phyloP scores from a whole-genome alignment of 2,113 vertebrate species.

The Leuciscus idus region DNA sequence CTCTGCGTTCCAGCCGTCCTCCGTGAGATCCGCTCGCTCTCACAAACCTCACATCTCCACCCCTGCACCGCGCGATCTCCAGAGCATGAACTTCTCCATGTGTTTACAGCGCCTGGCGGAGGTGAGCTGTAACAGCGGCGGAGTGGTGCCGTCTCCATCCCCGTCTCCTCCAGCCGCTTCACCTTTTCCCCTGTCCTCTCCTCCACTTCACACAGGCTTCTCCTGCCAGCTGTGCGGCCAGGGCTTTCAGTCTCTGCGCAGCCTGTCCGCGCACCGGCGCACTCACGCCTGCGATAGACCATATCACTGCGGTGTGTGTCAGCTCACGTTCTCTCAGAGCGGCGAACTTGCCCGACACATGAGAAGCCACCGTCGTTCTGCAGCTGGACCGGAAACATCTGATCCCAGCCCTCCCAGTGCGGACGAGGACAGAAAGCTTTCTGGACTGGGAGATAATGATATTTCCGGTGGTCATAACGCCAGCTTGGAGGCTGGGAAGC shows the following conservation, averaged over 20 bases:
- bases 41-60: conserved; percentile 54
- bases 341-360: conserved; percentile 80
- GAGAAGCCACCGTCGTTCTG: conserved; percentile 75
- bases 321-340: conserved; percentile 77
- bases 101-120: conserved; percentile 75
- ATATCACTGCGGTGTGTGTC: conserved; percentile 79
- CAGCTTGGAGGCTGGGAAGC: conserved; percentile 71
- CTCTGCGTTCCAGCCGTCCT: conserved; percentile 78
- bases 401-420: conserved; percentile 75
- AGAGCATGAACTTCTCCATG: conserved; percentile 86
- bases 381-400: conserved; percentile 74
- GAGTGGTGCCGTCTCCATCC: conserved; percentile 66
- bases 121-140: conserved; percentile 60
- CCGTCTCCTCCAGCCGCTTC: conserved; percentile 72
- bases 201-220: conserved; percentile 53
- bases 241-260: conserved; percentile 73
- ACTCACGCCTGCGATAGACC: conserved; percentile 77
- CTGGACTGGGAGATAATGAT: conserved; percentile 79
- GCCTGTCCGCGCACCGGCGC: conserved; percentile 75
- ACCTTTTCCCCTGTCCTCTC: conserved; percentile 65
- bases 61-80: conserved; percentile 56
- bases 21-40: conserved; percentile 56
- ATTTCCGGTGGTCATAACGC: conserved; percentile 69
- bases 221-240: conserved; percentile 76
- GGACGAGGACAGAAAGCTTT: conserved; percentile 83